Conservation (phyloP, 2,113 vertebrate genomes). For the Pimephales promelas region DNA sequence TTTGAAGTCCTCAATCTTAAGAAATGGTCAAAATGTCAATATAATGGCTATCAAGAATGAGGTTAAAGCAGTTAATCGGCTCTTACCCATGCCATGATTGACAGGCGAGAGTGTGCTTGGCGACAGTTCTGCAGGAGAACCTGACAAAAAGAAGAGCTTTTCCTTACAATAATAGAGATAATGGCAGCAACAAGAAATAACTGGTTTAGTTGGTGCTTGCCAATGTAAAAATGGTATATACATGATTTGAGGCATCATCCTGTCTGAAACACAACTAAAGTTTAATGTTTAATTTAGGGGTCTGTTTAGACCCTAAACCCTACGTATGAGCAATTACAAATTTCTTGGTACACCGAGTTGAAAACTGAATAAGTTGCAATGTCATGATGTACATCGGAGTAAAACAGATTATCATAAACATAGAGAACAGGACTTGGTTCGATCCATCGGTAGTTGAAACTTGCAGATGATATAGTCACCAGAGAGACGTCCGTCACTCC, state of each 20-base stretch:
- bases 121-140: constrained; percentile 96
- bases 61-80: background rate
- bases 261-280: background rate
- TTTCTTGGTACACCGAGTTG: background rate
- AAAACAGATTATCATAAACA: background rate
- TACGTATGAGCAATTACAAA: background rate
- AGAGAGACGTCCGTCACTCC: background rate
- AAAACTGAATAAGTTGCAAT: background rate
- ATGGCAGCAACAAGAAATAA: background rate
- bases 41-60: background rate
- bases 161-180: background rate
- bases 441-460: background rate
- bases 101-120: constrained; percentile 93
- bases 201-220: background rate
- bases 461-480: background rate
- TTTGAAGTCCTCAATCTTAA: no score
- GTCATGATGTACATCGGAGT: no score
- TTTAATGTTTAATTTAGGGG: background rate
- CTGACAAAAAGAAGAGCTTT: constrained; percentile 64
- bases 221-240: background rate
- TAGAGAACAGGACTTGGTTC: background rate
- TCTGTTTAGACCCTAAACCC: no score
- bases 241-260: background rate
- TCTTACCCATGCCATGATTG: constrained; percentile 90
- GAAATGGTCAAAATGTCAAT: no score